Percentiles rank a stretch among this genome's conserved stretches.
Conservation (phyloP, 1,140 invertebrate genomes). For the Drosophila repleta region DNA sequence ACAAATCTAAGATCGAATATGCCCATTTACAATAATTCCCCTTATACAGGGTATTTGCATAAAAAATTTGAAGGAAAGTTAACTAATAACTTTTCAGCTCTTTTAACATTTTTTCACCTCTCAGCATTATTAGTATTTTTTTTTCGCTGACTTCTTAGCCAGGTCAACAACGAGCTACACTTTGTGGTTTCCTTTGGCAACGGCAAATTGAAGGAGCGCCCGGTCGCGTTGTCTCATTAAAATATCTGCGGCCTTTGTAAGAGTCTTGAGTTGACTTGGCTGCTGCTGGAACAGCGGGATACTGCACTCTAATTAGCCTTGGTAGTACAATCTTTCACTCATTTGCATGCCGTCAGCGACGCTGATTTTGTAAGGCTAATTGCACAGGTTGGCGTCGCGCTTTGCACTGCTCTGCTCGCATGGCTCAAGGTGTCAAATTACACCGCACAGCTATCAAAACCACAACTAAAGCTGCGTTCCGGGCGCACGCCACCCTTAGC, state of each 20-base stretch:
- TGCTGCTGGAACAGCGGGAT: slow-evolving; percentile 61
- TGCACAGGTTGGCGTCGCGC: slow-evolving; percentile 47
- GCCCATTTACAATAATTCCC: background rate
- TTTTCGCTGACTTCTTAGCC: slow-evolving; percentile 6
- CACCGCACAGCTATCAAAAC: slow-evolving; percentile 53
- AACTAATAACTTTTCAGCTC: slow-evolving; percentile 55
- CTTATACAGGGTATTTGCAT: background rate
- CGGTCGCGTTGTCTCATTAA: slow-evolving; percentile 55
- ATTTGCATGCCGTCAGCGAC: slow-evolving; percentile 54
- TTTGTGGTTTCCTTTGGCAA: slow-evolving; percentile 60
- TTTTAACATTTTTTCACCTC: slow-evolving; percentile 31
- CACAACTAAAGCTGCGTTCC: slow-evolving; percentile 15
- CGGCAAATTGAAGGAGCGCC: slow-evolving; percentile 44
- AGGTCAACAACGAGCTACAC: slow-evolving; percentile 57
- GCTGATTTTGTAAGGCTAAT: slow-evolving; percentile 54
- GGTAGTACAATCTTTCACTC: slow-evolving; percentile 46
- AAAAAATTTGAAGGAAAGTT: slow-evolving; percentile 24
- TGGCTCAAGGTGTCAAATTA: slow-evolving; percentile 66
- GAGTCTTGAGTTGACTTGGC: slow-evolving; percentile 17
- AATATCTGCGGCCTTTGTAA: slow-evolving; percentile 44
- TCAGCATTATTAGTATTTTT: background rate
- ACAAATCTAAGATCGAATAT: background rate
- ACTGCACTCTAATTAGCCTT: slow-evolving; percentile 46
- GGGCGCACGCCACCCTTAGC: slow-evolving; percentile 19
- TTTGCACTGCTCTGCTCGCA: background rate